Conservation (phyloP, 1,140 invertebrate species). For the Neodiprion fabricii region DNA sequence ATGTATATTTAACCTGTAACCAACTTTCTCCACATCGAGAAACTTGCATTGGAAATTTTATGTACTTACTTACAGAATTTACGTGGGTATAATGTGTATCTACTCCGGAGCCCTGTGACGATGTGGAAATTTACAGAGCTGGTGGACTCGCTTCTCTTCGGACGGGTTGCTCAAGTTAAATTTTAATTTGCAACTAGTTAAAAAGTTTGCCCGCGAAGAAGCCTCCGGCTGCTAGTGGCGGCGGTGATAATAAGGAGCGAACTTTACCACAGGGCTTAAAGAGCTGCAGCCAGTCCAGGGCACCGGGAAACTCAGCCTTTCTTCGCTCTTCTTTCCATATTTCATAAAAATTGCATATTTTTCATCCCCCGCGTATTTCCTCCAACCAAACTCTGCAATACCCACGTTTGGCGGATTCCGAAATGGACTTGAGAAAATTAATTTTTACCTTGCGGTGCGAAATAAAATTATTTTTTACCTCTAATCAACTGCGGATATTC, state of each 20-base stretch:
- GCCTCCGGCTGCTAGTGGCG: constrained; percentile 11
- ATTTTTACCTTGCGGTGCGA: no score
- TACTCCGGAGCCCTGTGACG: background rate
- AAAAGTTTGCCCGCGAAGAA: constrained; percentile 37
- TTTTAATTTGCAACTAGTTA: constrained; percentile 51
- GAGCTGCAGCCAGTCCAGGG: constrained; percentile 3
- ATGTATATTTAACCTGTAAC: no score
- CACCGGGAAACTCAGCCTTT: background rate
- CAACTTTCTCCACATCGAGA: no score
- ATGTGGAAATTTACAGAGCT: constrained; percentile 37
- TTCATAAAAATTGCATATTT: constrained; percentile 2
- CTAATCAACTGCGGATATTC: no score
- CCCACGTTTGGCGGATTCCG: no score
- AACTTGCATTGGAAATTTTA: no score
- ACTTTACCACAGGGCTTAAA: constrained; percentile 16
- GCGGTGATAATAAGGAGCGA: constrained; percentile 16
- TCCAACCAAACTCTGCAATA: background rate
- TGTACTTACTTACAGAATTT: no score
- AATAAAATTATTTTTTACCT: no score
- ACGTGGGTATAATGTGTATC: no score
- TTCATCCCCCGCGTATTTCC: background rate
- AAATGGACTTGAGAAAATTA: no score
- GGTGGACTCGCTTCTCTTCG: constrained; percentile 45
- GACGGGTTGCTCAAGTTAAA: constrained; percentile 38
- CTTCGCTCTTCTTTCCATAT: background rate